phyloP scores from a whole-genome alignment of 2,113 vertebrate genomes.

The Gavia stellata region DNA sequence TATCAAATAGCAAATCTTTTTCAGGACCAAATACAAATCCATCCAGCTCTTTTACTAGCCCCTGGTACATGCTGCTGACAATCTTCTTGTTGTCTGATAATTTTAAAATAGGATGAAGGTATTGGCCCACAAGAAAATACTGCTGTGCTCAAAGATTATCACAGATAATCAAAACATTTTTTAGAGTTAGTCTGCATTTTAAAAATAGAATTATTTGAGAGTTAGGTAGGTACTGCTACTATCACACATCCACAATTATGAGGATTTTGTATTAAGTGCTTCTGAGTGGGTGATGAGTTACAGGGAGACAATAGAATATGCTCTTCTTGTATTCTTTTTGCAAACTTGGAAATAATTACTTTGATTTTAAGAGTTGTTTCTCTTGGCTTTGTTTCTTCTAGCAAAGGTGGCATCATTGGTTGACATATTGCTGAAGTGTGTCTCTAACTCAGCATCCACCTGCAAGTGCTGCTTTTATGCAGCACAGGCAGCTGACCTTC shows the following conservation, averaged over 20 bases:
- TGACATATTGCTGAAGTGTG: background rate
- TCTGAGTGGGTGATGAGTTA: background rate
- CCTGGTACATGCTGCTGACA: background rate
- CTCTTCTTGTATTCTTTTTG: background rate
- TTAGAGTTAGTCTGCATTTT: background rate
- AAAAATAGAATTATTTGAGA: background rate
- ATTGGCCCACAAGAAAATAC: background rate
- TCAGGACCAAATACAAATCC: background rate
- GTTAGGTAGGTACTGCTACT: background rate
- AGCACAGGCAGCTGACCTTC: background rate
- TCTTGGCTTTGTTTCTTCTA: background rate
- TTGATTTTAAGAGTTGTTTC: background rate
- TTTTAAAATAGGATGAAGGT: background rate
- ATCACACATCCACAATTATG: accelerated
- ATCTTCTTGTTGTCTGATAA: background rate
- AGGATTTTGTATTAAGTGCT: background rate
- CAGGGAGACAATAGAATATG: background rate
- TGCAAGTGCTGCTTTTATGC: background rate
- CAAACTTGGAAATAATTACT: background rate
- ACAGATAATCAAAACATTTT: background rate
- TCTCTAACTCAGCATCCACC: background rate
- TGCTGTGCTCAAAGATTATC: background rate
- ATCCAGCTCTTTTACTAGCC: background rate
- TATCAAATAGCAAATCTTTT: background rate
- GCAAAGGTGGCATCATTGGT: background rate